Conservation (phyloP, 2,888 invertebrate species). For the Coleophora flavipennella region DNA sequence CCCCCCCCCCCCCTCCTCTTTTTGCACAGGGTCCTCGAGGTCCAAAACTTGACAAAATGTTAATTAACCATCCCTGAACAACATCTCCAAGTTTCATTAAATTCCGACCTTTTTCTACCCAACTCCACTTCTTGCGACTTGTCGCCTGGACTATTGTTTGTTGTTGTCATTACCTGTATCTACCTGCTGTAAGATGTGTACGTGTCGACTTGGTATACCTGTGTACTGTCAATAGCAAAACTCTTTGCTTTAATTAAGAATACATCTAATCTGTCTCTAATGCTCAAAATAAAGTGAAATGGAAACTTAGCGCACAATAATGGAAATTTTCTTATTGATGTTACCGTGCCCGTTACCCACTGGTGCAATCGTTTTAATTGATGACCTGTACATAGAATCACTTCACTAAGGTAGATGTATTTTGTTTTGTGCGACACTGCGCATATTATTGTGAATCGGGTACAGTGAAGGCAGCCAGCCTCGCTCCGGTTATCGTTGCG, state of each 20-base stretch:
- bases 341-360: slow-evolving; percentile 45
- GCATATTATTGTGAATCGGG: slow-evolving; percentile 45
- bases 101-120: no score
- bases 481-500: no score
- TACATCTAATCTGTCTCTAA: slow-evolving; percentile 67
- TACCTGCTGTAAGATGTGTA: no score
- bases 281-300: slow-evolving; percentile 68
- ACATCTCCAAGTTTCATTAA: no score
- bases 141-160: no score
- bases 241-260: slow-evolving; percentile 60
- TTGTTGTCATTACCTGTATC: slow-evolving; percentile 51
- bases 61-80: no score
- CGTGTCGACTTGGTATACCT: no score
- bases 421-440: slow-evolving; percentile 54
- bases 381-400: slow-evolving; percentile 48
- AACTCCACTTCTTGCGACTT: no score
- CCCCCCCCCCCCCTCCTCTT: no score
- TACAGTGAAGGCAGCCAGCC: slow-evolving; percentile 11
- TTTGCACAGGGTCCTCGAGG: no score
- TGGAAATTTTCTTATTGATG: slow-evolving; percentile 54
- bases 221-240: slow-evolving; percentile 68
- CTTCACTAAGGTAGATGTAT: no score
- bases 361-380: slow-evolving; percentile 52
- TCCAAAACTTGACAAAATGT: no score
- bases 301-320: slow-evolving; percentile 71